These are phyloP conservation scores for Leucoma salicis DNA, from an alignment of 2,888 invertebrate genomes.

Conservation along the genomic window DNA sequence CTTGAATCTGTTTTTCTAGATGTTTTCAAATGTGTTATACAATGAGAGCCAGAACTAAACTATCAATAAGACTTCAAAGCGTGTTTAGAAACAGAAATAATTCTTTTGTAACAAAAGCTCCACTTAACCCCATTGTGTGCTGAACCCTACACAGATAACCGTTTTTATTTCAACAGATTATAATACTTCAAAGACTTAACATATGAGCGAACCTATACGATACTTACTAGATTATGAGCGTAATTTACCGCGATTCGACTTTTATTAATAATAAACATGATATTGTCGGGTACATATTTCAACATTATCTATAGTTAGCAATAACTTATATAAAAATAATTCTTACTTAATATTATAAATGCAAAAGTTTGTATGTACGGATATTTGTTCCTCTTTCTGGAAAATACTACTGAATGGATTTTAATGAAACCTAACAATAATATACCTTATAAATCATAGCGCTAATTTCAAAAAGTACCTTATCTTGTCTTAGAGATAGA, in stretches of 20 bases:
- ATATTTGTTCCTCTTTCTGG: no score
- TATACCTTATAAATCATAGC: no score
- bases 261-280: constrained; percentile 70
- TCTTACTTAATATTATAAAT: no score
- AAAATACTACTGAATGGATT: no score
- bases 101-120: constrained; percentile 2
- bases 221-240: constrained; percentile 54
- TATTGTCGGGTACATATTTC: constrained; percentile 50
- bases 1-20: no score
- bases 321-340: not conserved
- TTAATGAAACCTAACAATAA: no score
- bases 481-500: no score
- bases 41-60: no score
- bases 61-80: not conserved
- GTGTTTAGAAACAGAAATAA: not conserved
- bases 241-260: constrained; percentile 54
- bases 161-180: constrained; percentile 67
- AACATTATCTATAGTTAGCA: constrained; percentile 36
- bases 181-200: constrained; percentile 69
- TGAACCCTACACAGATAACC: constrained; percentile 48
- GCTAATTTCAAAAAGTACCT: no score
- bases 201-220: constrained; percentile 53
- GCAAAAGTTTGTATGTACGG: no score
- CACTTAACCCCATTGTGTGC: constrained; percentile 25
- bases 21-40: no score